Evolutionary conservation across 2,888 invertebrate species (phyloP), one percentile per base, ranked within the genome.

Genomic region (Acleris emargana): DNA sequence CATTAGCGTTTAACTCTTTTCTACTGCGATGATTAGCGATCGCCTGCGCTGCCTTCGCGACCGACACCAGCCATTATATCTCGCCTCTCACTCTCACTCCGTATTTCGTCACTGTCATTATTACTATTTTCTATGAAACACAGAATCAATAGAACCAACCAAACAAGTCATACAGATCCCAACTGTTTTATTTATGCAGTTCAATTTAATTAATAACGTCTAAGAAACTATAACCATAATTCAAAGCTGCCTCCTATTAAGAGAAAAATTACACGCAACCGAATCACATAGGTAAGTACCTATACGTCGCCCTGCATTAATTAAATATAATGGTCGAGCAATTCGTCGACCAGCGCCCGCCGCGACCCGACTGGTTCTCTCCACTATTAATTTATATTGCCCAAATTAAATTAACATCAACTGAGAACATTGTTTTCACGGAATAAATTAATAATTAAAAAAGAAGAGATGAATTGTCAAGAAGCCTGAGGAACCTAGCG

Each of bases 281-380:
- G 79, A 81, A 81, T 84, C 80, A 79, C 42, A 58, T 64, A 55
- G 18, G 50, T 16, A 51, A 42, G 58, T 54, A 62, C 62, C 78
- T 79, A 85, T 87, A 87, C 83, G 86, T 87, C 80, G 85, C 83
- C 82, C 80, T 84, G 82, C 81, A 85, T 88, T 86, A 85, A 88
- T 88, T 88, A 86, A 88, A 86, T 82, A 80, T 87, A 84, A 88
- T 87, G 85, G 84, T 78, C 76, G 76, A 82, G 79, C 76, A 81
- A 87, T 88, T 79, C 83, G 79, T 84, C 82, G 79, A 77, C 76
- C 79, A 80, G 53, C 28, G 18, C 50, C 50, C 47, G 49, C 58
- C 38, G 58, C 59, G 60, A 42, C 57, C 13, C 28, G 25, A 88
- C 89, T 72, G 81, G 88, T 89, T 87, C 72, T 76, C 71, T 76